Evolutionary conservation across 2,113 vertebrate species (phyloP), one percentile per base, ranked within the genome.

Genomic region (Calyptommatus sinebrachiatus): DNA sequence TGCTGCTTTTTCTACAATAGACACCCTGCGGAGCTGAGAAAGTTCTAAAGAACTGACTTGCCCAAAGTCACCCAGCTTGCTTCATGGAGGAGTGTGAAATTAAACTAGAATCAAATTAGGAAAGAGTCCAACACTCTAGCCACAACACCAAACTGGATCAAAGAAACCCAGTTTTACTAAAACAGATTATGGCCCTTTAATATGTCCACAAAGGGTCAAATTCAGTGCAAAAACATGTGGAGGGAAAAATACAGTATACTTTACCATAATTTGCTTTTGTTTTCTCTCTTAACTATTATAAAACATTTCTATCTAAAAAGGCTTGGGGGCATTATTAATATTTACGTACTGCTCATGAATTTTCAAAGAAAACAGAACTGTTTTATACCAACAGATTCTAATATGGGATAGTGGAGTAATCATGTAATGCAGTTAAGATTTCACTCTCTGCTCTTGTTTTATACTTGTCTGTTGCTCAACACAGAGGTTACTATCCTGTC

Each of bases 371-470:
- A 89, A 90, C 26, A 83, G 12, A 50, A 83, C 84, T 84, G 69
- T 88, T 87, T 81, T 45, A 73, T 91, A 86, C 86, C 85, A 86
- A 79, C 86, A 88, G 90, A 90, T 92, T 84, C 86, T 88, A 93
- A 86, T 91, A 92, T 90, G 89, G 78, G 85, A 88, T 88, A 90
- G 90, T 90, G 89, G 89, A 89, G 84, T 76, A 67, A 88, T 85
- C 74, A 67, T 63, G 87, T 81, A 91, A 92, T 6, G 80, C 14
- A 86, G 91, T 88, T 50, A 91, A 69, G 45, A 83, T 91, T 90
- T 89, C 89, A 88, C 80, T 76, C 35, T 66, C 70, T 79, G 41
- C 85, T 50, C 48, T 50, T 50, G 48, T 50, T 50, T 87, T 88
- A 86, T 78, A 71, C 78, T 83, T 79, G 79, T n/a, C 69, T 85